Percentiles rank a stretch among this genome's conserved stretches.
These are phyloP conservation scores for Pherbina coryleti DNA, from an alignment of 2,888 invertebrate genomes.

Conservation along the genomic window DNA sequence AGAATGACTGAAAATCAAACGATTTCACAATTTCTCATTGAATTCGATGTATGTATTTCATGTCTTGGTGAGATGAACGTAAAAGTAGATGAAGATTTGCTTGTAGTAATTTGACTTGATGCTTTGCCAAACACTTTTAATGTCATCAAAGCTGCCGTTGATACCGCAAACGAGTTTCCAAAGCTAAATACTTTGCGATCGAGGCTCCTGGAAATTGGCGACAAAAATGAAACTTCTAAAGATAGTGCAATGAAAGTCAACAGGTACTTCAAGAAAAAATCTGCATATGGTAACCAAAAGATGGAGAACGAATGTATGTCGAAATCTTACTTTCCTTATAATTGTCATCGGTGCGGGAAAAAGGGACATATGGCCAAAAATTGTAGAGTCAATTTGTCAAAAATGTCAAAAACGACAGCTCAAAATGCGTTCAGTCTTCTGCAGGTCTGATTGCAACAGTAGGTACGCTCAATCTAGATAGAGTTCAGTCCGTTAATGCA, in stretches of 20 bases:
- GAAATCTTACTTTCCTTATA: conserved; percentile 9
- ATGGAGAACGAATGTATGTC: conserved; percentile 16
- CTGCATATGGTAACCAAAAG: too few species aligned
- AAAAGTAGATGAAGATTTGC: conserved; percentile 23
- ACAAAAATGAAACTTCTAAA: too few species aligned
- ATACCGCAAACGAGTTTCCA: too few species aligned
- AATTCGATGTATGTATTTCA: conserved; percentile 36
- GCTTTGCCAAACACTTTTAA: too few species aligned
- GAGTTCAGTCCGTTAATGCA: not conserved
- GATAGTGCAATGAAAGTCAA: not conserved
- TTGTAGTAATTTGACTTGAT: conserved; percentile 26
- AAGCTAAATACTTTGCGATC: too few species aligned
- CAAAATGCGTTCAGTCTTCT: not conserved
- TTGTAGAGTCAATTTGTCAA: too few species aligned
- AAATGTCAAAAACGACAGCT: not conserved
- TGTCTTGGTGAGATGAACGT: conserved; percentile 20
- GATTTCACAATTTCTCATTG: conserved; percentile 17
- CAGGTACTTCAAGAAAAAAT: too few species aligned
- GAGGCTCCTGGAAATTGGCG: too few species aligned
- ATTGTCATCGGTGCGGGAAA: conserved; percentile 17
- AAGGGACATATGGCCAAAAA: conserved; percentile 15
- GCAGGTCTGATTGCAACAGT: not conserved
- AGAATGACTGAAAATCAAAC: conserved; percentile 15
- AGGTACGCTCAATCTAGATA: not conserved
- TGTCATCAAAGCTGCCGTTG: too few species aligned